Percentiles rank a stretch among this genome's conserved stretches.
These are phyloP conservation scores for Pandemis heparana DNA, from an alignment of 2,888 invertebrate genomes.

Conservation along the genomic window DNA sequence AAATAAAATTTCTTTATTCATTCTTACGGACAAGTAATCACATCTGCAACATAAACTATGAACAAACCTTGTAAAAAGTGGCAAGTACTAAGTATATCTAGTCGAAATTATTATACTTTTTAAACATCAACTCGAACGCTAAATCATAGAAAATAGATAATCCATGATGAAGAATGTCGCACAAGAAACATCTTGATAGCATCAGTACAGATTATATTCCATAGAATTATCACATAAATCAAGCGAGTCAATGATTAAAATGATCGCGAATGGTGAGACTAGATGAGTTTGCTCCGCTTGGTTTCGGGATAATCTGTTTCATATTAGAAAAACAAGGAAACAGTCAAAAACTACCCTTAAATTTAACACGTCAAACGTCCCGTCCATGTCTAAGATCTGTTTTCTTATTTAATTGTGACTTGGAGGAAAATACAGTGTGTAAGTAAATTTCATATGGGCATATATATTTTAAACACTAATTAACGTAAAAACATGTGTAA, in stretches of 20 bases:
- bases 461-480: no score
- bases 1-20: no score
- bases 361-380: no score
- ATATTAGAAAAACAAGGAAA: background rate
- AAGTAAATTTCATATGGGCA: no score
- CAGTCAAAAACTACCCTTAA: no score
- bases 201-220: constrained; percentile 64
- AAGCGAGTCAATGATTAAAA: constrained; percentile 76
- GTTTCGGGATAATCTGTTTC: background rate
- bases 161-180: constrained; percentile 49
- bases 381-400: no score
- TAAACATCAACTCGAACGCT: background rate
- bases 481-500: no score
- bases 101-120: background rate
- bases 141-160: constrained; percentile 31
- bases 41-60: background rate
- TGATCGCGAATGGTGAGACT: constrained; percentile 65
- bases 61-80: background rate
- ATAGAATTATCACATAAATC: constrained; percentile 82
- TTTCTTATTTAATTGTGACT: no score
- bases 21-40: background rate
- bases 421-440: no score
- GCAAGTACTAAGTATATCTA: background rate
- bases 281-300: constrained; percentile 25
- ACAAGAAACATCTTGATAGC: constrained; percentile 70